Percentiles rank a stretch among this genome's conserved stretches.
phyloP scores from a whole-genome alignment of 1,140 invertebrate genomes.

The Drosophila hydei region DNA sequence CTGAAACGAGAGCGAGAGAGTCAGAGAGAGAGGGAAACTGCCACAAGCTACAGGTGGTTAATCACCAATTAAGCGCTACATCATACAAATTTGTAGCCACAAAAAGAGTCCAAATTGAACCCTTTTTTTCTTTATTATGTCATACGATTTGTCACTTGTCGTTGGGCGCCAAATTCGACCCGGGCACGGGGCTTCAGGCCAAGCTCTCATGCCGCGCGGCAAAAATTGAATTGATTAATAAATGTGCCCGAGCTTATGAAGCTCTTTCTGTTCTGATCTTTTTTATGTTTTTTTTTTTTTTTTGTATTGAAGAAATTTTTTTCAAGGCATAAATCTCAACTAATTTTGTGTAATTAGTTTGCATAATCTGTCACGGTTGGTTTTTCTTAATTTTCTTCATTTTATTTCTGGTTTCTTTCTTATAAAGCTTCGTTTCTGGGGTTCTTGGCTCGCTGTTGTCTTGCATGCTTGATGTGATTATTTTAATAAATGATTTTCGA shows the following conservation, averaged over 20 bases:
- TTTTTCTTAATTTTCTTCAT: slow-evolving; percentile 45
- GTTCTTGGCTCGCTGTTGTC: slow-evolving; percentile 35
- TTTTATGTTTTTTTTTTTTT: slow-evolving; percentile 13
- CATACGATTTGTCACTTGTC: slow-evolving; percentile 73
- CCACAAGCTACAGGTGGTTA: slow-evolving; percentile 78
- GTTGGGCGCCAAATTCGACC: slow-evolving; percentile 35
- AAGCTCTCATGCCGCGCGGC: slow-evolving; percentile 58
- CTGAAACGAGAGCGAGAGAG: slow-evolving; percentile 1
- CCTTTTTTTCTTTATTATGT: slow-evolving; percentile 69
- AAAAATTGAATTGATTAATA: slow-evolving; percentile 79
- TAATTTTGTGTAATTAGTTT: slow-evolving; percentile 82
- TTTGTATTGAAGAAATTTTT: slow-evolving; percentile 30
- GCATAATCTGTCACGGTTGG: slow-evolving; percentile 77
- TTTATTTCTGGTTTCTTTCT: slow-evolving; percentile 30
- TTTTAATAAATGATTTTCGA: slow-evolving; percentile 73
- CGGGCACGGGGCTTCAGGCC: slow-evolving; percentile 53
- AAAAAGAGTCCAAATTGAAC: slow-evolving; percentile 39
- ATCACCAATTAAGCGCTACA: slow-evolving; percentile 83
- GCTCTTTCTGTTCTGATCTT: slow-evolving; percentile 22
- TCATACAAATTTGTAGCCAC: slow-evolving; percentile 77
- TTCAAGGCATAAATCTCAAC: slow-evolving; percentile 73
- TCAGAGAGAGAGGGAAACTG: background rate
- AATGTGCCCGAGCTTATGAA: slow-evolving; percentile 42
- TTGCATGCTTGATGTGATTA: slow-evolving; percentile 50
- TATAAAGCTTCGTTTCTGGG: slow-evolving; percentile 57